A percentile compares a stretch with the other conserved stretches of the same genome.
These are phyloP conservation scores for Oligia strigilis DNA, from an alignment of 2,888 invertebrate genomes.

Conservation along the genomic window DNA sequence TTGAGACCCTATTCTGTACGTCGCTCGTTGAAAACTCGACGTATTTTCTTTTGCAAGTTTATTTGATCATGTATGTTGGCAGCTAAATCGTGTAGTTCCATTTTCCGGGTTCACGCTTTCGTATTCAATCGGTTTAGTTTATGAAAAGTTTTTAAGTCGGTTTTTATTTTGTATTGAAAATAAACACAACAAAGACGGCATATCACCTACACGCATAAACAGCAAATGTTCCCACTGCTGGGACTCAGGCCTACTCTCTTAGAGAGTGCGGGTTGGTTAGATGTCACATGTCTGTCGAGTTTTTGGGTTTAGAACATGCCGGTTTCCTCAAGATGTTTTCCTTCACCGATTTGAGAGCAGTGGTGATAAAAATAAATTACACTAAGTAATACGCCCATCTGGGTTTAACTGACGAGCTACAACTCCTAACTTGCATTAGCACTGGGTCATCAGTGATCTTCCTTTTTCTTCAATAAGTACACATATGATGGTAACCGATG, in stretches of 20 bases:
- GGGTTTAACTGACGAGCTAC: too few species aligned
- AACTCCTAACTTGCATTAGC: too few species aligned
- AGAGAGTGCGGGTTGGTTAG: not conserved
- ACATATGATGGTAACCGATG: not conserved
- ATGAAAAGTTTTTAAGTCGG: not conserved
- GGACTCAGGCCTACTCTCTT: not conserved
- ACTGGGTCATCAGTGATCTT: too few species aligned
- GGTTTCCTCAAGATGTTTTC: not conserved
- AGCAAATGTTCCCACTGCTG: not conserved
- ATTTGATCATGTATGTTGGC: constrained; percentile 6
- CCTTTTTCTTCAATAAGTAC: too few species aligned
- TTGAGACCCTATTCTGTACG: constrained; percentile 48
- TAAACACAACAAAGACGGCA: not conserved
- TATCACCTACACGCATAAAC: not conserved
- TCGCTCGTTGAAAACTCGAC: constrained; percentile 6
- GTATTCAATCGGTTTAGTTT: not conserved
- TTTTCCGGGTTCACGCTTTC: constrained; percentile 26
- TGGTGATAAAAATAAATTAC: too few species aligned
- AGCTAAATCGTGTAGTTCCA: constrained; percentile 2
- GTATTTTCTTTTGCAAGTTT: constrained; percentile 25
- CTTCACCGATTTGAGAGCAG: not conserved
- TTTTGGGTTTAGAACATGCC: not conserved
- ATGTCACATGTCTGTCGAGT: not conserved
- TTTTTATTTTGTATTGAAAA: not conserved
- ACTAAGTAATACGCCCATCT: too few species aligned